These are phyloP conservation scores for Halisarca cf. caerulea DNA, from an alignment of 37 sponge, comb jelly and placozoan genomes.

Conservation along the genomic window DNA sequence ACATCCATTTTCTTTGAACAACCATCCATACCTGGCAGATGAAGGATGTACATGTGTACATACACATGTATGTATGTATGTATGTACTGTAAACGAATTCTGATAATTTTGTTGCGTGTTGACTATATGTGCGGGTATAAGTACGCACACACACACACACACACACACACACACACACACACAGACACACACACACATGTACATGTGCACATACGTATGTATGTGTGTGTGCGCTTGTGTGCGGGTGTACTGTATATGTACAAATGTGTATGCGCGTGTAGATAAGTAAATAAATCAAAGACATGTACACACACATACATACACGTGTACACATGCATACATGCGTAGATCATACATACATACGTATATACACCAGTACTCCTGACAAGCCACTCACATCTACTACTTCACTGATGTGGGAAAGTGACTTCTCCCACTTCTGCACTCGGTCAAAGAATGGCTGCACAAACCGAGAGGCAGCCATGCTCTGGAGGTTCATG, in stretches of 20 bases:
- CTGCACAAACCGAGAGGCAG: slow-evolving; percentile 93
- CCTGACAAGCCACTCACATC: too few species aligned
- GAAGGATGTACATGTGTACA: not conserved
- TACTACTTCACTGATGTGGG: slow-evolving; percentile 99
- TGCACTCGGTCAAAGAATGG: slow-evolving; percentile 97
- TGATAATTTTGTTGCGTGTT: not conserved
- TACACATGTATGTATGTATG: not conserved
- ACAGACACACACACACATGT: too few species aligned
- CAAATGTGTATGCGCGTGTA: not conserved
- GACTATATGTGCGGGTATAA: not conserved
- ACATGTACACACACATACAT: not conserved
- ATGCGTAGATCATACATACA: not conserved
- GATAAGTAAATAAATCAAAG: not conserved
- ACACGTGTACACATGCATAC: not conserved
- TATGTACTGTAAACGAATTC: not conserved
- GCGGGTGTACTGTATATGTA: too few species aligned
- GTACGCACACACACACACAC: not conserved
- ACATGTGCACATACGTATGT: too few species aligned
- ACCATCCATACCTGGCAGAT: slow-evolving; percentile 93
- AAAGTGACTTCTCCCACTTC: slow-evolving; percentile 98
- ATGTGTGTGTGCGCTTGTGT: too few species aligned
- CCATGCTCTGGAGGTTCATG: slow-evolving; percentile 99
- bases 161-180: too few species aligned
- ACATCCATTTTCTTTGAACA: slow-evolving; percentile 99
- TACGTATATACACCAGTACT: not conserved